These are phyloP conservation scores for Calidris pugnax DNA, from an alignment of 2,113 vertebrate species.

Conservation along the genomic window DNA sequence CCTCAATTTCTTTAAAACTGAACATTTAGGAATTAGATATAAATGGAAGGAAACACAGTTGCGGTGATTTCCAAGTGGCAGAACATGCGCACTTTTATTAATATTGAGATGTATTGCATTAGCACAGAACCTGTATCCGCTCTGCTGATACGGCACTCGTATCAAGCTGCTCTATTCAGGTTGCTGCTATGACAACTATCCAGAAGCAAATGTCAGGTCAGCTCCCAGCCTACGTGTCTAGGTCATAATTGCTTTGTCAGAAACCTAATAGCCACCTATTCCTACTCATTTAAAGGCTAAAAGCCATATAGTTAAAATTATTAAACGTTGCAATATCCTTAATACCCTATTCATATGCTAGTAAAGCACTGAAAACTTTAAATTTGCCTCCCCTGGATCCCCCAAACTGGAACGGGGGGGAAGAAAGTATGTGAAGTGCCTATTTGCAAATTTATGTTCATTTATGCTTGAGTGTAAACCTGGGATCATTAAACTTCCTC, in stretches of 20 bases:
- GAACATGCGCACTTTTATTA: not conserved
- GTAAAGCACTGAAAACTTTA: not conserved
- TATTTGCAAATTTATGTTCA: not conserved
- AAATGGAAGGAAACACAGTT: not conserved
- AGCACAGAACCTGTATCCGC: not conserved
- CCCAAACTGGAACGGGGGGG: not conserved
- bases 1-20: not conserved
- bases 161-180: slow-evolving; percentile 57
- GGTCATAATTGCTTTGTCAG: slow-evolving; percentile 71
- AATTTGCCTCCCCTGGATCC: not conserved
- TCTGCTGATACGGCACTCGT: not conserved
- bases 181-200: slow-evolving; percentile 82
- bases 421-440: not conserved
- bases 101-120: slow-evolving; percentile 7
- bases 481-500: not conserved
- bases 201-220: slow-evolving; percentile 77
- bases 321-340: not conserved
- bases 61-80: not conserved
- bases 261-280: slow-evolving; percentile 64
- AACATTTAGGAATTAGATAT: not conserved
- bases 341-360: not conserved
- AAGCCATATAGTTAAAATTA: slow-evolving; percentile 37
- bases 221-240: slow-evolving; percentile 55
- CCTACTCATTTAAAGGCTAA: slow-evolving; percentile 31
- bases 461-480: not conserved